Percentiles rank a stretch among this genome's conserved stretches.
Evolutionary conservation across 2,797 vertebrate species (phyloP).

Genomic region (Microctenopoma lineatum): DNA sequence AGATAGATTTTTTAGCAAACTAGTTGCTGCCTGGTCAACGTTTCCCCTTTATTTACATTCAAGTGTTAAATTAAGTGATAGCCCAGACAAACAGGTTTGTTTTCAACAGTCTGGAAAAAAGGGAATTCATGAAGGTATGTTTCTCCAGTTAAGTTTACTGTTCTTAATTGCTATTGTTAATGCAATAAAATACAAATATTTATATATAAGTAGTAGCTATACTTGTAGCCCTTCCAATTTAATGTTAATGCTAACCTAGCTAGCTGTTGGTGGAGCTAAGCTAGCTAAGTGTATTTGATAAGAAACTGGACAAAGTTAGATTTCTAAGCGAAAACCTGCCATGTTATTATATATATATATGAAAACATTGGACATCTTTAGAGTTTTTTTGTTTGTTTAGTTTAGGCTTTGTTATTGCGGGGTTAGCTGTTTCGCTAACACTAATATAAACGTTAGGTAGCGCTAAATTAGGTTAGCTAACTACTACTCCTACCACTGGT

Average conservation of each 20-base stretch:
- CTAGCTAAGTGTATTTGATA: constrained; percentile 33
- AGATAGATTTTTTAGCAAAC: background rate
- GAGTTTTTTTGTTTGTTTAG: background rate
- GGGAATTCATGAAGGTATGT: background rate
- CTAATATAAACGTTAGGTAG: background rate
- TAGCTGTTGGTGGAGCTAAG: constrained; percentile 8
- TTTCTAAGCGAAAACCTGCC: background rate
- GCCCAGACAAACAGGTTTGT: background rate
- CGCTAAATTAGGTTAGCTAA: background rate
- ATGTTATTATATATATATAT: background rate
- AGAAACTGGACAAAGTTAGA: background rate
- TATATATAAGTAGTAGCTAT: background rate
- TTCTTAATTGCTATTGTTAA: too few relatives aligned
- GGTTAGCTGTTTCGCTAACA: background rate
- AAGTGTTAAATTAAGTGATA: background rate
- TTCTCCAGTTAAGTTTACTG: background rate
- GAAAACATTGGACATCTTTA: accelerated
- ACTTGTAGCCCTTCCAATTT: background rate
- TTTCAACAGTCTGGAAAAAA: constrained; percentile 32
- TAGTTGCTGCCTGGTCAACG: background rate
- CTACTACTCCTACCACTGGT: too few relatives aligned
- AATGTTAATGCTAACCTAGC: background rate
- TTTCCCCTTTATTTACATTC: background rate
- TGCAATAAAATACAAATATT: background rate
- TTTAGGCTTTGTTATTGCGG: background rate